These are phyloP conservation scores for Ceriagrion tenellum DNA, from an alignment of 2,888 invertebrate genomes.

Conservation along the genomic window DNA sequence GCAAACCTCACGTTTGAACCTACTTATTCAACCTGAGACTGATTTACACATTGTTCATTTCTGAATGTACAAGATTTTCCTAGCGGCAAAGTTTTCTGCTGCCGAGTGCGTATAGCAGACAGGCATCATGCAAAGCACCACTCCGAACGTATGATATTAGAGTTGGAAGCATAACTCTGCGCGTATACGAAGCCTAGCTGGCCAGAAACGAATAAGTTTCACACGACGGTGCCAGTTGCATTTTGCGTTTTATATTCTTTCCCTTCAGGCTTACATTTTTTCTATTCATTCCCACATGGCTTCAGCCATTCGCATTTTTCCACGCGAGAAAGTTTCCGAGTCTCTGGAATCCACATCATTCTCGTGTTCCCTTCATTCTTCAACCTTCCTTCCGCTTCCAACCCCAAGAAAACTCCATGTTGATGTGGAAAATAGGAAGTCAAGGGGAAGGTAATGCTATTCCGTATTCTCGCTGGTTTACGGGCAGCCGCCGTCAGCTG, in stretches of 20 bases:
- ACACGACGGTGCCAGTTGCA: background rate
- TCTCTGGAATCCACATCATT: background rate
- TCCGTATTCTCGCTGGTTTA: background rate
- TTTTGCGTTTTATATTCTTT: background rate
- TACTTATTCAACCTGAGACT: no score
- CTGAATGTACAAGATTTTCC: no score
- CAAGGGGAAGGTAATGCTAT: no score
- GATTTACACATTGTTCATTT: no score
- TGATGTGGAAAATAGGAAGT: background rate
- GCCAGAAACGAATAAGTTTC: background rate
- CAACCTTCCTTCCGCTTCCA: background rate
- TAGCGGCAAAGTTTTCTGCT: no score
- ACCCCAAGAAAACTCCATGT: background rate
- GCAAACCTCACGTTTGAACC: no score
- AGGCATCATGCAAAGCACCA: background rate
- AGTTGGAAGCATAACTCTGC: background rate
- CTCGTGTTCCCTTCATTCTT: background rate
- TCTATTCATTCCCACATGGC: background rate
- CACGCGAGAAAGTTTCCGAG: background rate
- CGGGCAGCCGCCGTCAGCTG: slow-evolving; percentile 8
- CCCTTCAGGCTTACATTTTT: background rate
- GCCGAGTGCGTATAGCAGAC: no score
- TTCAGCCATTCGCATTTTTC: background rate
- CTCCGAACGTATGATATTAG: background rate
- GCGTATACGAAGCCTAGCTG: background rate